A percentile compares a stretch with the other conserved stretches of the same genome.
These are phyloP conservation scores for Cassiopea andromeda DNA, from an alignment of 30 jellyfish, hydroid and myxozoan species.

Conservation along the genomic window DNA sequence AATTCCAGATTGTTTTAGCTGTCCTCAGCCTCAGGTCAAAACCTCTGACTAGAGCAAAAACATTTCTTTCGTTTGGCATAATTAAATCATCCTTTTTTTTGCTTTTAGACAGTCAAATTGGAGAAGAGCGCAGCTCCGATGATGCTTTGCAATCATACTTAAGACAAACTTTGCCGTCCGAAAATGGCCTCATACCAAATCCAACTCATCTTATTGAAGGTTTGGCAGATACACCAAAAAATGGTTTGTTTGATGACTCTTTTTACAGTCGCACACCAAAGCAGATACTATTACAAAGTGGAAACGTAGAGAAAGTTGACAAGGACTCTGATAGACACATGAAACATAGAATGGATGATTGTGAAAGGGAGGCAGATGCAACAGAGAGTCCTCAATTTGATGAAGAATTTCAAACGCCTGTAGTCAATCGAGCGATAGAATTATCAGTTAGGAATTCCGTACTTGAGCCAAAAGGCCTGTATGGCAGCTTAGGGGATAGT, in stretches of 20 bases:
- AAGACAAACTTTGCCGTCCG: background rate
- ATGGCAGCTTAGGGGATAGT: background rate
- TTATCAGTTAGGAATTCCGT: conserved; percentile 16
- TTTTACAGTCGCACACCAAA: background rate
- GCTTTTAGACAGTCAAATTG: background rate
- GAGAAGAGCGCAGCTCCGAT: background rate
- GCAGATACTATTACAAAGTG: background rate
- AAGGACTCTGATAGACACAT: background rate
- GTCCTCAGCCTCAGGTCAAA: too few species aligned
- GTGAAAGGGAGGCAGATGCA: background rate
- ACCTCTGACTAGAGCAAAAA: too few species aligned
- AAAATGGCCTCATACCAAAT: background rate
- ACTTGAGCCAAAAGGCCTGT: background rate
- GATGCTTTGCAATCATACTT: background rate
- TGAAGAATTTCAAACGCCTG: conserved; percentile 19
- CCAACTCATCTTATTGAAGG: background rate
- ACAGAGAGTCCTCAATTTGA: conserved; percentile 24
- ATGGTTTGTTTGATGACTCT: conserved; percentile 6
- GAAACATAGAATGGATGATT: background rate
- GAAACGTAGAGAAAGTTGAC: background rate
- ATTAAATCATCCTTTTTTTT: background rate
- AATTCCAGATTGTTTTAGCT: too few species aligned
- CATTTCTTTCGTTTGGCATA: background rate
- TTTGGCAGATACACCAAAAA: conserved; percentile 6
- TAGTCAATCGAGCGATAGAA: conserved; percentile 13